Evolutionary conservation across 2,113 vertebrate genomes (phyloP), one percentile per base, ranked within the genome.

Genomic region (Pteronura brasiliensis): DNA sequence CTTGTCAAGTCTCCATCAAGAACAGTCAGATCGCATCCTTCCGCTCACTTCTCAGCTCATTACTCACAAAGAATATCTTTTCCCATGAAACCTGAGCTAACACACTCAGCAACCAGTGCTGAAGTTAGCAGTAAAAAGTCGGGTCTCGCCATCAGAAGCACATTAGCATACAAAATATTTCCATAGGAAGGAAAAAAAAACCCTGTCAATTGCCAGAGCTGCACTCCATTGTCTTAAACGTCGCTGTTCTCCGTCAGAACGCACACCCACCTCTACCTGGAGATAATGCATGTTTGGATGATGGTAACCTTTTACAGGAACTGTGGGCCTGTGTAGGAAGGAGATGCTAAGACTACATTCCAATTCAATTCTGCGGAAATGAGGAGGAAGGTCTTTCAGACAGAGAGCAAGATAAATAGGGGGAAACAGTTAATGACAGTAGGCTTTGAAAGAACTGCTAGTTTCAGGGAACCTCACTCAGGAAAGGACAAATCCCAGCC

Each of bases 321-420:
- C 42, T 4, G 57, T 96, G 90, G 90, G 81, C 27, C 63, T 71
- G 92, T 83, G 87, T 93, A 83, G 96, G 94, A 98, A 98, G 97
- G 97, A 98, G 96, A 90, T 42, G 81, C 80, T 97, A 88, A 97
- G 98, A 96, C 86, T 89, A 72, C 80, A 95, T 93, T 92, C 93
- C 98, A 98, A 77, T 96, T 98, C 93, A 82, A 90, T 79, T 94
- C 95, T 92, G 89, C 47, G 61, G 95, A 88, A 97, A 0, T 89
- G 97, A 97, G 52, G 79, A 94, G 95, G 92, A 88, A 98, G 96
- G 94, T 98, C 79, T 90, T 97, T 95, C 49, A 98, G 96, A 97
- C 83, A 97, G 98, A 98, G 98, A 98, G 97, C 91, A 65, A 97
- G 97, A 98, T 96, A 98, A 98, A 98, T 87, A 91, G 86, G 95